Evolutionary conservation across 2,888 invertebrate species (phyloP), one percentile per base, ranked within the genome.

Genomic region (Ormyrus rosae): DNA sequence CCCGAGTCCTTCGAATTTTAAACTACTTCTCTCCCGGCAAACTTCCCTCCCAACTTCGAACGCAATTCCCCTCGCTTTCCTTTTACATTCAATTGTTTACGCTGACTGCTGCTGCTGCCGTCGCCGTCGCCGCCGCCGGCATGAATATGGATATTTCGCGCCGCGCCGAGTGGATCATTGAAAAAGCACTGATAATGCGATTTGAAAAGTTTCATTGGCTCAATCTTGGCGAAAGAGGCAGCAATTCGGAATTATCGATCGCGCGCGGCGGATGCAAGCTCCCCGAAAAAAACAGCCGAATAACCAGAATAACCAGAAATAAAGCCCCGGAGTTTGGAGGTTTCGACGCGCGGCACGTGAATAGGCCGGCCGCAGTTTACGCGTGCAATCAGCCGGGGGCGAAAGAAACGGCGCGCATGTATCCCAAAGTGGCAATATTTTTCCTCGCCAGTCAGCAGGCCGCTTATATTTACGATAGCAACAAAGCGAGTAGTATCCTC

Each of bases 381-480:
- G 10, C 10, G 56, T 11, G n/a, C 10, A n/a, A 11, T 6, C 46
- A 46, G n/a, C 10, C n/a, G 10, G 2, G n/a, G n/a, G 56, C 10
- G 56, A 56, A 11, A 56, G 56, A 56, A 56, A 56, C 19, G 67
- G 5, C 19, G n/a, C 19, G n/a, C 34, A 19, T 19, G 45, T 61
- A 65, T 58, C 56, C 53, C 51, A 45, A 65, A 78, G 55, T 76
- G 53, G 61, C 69, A 45, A 68, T 76, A 76, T 76, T 76, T 76
- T 69, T 53, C 53, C 76, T n/a, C 19, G 68, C 19, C 56, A 63
- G 64, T 72, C 64, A 65, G 74, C 51, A 10, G 34, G 34, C 10
- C 64, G 56, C 64, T 71, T 65, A 65, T 71, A 78, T 71, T 71
- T 78, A 78, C 78, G 71, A 78, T 55, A 56, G 64, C 64, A 48